Percentiles rank a stretch among this genome's conserved stretches.
These are phyloP conservation scores for Eupithecia insigniata DNA, from an alignment of 2,888 invertebrate species.

Conservation along the genomic window DNA sequence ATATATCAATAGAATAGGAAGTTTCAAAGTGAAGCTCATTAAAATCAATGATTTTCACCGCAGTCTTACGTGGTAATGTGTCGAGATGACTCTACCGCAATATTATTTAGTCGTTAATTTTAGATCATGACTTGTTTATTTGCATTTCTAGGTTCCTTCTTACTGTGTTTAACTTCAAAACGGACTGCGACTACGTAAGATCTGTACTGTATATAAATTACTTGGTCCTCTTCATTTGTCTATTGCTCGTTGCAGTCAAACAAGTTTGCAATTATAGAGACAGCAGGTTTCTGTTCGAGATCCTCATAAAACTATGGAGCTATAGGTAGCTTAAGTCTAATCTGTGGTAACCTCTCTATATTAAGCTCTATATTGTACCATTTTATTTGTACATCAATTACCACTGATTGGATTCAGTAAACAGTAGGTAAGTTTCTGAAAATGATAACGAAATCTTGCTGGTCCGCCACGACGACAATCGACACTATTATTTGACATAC, in stretches of 20 bases:
- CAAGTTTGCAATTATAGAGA: not conserved
- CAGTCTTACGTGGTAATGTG: constrained; percentile 24
- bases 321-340: not conserved
- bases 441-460: not conserved
- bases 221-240: not conserved
- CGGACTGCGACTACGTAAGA: not conserved
- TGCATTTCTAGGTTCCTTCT: constrained; percentile 17
- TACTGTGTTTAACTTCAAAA: not conserved
- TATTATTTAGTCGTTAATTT: constrained; percentile 14
- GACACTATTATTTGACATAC: too few species aligned
- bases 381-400: not conserved
- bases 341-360: not conserved
- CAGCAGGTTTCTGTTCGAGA: not conserved
- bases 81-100: constrained; percentile 16
- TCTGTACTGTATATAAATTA: not conserved
- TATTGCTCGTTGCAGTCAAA: not conserved
- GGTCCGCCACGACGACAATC: too few species aligned
- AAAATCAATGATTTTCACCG: constrained; percentile 33
- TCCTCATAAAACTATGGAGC: not conserved
- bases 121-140: constrained; percentile 11
- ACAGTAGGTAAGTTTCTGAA: not conserved
- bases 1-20: constrained; percentile 13
- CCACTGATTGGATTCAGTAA: not conserved
- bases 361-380: not conserved
- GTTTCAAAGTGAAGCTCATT: constrained; percentile 21